Base-by-base conservation (phyloP, 2,113 vertebrate genomes). In the Sturnira hondurensis region DNA sequence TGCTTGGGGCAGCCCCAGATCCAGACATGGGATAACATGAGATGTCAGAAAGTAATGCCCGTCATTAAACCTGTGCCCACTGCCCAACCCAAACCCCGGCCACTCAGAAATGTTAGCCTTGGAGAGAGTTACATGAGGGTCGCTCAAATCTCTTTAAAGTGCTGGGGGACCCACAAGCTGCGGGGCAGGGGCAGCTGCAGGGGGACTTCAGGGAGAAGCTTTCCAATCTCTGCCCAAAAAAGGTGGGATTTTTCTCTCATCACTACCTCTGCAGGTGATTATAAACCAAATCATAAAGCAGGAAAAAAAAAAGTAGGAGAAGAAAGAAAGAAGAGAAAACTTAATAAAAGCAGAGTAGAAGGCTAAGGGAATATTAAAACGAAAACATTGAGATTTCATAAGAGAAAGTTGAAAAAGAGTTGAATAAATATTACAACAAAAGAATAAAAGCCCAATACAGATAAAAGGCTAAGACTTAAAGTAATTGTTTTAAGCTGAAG, bases 401-500 rank as follows among this genome's bases (percentile, higher is more conserved):
- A 95, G 70, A 68, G 43, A 84, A 86, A 56, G 4, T 43, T 80
- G 80, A 93, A 84, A 92, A 90, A 22, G 63, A 65, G 33, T 33
- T 94, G 24, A 61, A 56, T 77, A 85, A 71, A 87, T 80, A 61
- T 87, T 90, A 41, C 0, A 26, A 26, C 26, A 77, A 63, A 26
- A 82, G 43, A 82, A 63, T 94, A 88, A 94, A 93, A 67, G 2
- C 10, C 15, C 61, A 94, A 36, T 80, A 47, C 2, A 76, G 43
- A 90, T 84, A 81, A 88, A 92, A 86, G 19, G 33, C 38, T 83
- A 94, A 92, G 85, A 86, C 77, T 76, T 94, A 85, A 92, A 94
- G 84, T 73, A 81, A 80, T 31, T 61, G 47, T 26, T 83, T 52
- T 76, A 89, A 68, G 56, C 74, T 65, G 86, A 86, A 96, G 73